phyloP scores from a whole-genome alignment of 2,888 invertebrate species.

The Furcula furcula region DNA sequence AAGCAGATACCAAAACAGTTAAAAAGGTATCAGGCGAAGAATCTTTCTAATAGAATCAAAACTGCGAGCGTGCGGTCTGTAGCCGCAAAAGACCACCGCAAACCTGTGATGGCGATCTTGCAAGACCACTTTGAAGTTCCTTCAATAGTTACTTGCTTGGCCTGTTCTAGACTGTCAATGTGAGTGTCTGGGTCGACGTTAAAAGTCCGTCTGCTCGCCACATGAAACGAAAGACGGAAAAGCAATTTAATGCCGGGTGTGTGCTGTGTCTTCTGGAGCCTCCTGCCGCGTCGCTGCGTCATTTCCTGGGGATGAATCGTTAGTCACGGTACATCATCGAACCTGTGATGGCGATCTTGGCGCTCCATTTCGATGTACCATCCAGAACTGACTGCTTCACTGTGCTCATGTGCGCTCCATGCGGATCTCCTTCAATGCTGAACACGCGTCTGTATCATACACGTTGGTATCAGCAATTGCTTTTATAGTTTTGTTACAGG shows the following conservation, averaged over 20 bases:
- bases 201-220: conserved; percentile 93
- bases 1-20: conserved; percentile 70
- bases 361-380: conserved; percentile 99
- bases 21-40: conserved; percentile 74
- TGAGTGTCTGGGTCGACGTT: conserved; percentile 98
- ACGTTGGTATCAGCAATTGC: conserved; percentile 52
- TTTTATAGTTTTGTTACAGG: conserved; percentile 14
- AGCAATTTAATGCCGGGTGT: conserved; percentile 66
- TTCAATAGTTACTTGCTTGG: conserved; percentile 98
- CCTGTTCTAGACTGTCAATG: conserved; percentile 98
- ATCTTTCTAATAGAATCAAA: conserved; percentile 77
- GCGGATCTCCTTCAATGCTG: conserved; percentile 96
- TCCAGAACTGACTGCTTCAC: conserved; percentile 99
- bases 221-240: conserved; percentile 78
- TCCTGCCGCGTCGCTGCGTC: conserved; percentile 30
- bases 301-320: conserved; percentile 26
- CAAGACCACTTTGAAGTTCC: conserved; percentile 99
- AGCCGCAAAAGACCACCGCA: conserved; percentile 81
- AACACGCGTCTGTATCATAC: conserved; percentile 93
- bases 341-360: conserved; percentile 99
- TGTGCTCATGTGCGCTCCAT: conserved; percentile 97
- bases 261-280: conserved; percentile 45
- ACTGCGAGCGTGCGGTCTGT: conserved; percentile 77
- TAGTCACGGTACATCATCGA: conserved; percentile 81
- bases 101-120: conserved; percentile 99